Conservation (phyloP, 2,797 vertebrate genomes). For the Sebastiscus tertius region DNA sequence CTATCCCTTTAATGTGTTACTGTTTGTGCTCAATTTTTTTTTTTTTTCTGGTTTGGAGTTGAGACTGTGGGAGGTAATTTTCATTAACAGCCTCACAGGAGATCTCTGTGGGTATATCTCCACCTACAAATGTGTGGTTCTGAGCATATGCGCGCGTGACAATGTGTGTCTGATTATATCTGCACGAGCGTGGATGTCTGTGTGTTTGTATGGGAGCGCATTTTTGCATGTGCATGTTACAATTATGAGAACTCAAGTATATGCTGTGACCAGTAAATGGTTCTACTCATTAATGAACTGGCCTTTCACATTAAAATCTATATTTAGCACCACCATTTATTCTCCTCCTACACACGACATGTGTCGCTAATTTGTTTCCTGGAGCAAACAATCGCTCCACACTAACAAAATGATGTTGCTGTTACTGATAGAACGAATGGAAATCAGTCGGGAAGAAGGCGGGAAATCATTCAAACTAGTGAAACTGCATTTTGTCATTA, state of each 20-base stretch:
- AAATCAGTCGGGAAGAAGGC: conserved; percentile 21
- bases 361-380: conserved; percentile 10
- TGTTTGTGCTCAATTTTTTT: too few relatives aligned
- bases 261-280: background rate
- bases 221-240: background rate
- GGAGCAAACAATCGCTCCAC: background rate
- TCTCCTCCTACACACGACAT: background rate
- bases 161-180: background rate
- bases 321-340: background rate
- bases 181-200: background rate
- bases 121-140: background rate
- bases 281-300: background rate
- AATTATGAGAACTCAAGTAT: background rate
- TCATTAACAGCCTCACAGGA: background rate
- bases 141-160: background rate
- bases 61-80: background rate
- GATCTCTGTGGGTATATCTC: background rate
- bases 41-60: too few relatives aligned
- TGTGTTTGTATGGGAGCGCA: background rate
- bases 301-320: background rate
- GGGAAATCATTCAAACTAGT: conserved; percentile 26
- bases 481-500: conserved; percentile 12
- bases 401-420: background rate
- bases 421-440: conserved; percentile 7
- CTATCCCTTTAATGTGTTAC: too few relatives aligned